Evolutionary conservation across 2,113 vertebrate species (phyloP).

Genomic region (Dendropsophus ebraccatus): DNA sequence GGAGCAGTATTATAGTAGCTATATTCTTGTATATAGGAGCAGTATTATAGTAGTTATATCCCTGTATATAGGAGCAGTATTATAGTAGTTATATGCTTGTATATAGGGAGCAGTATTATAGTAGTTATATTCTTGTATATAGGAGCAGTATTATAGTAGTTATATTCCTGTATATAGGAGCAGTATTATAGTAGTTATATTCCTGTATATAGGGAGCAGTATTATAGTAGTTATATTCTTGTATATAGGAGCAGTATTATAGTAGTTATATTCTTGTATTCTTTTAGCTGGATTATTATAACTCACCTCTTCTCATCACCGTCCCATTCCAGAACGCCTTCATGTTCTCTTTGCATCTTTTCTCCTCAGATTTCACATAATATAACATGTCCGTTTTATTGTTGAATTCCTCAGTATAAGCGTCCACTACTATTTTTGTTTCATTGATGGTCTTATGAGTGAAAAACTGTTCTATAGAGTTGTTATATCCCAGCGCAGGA

Average conservation of each 20-base stretch:
- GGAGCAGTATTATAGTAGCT: not conserved
- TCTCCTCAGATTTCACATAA: not conserved
- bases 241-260: not conserved
- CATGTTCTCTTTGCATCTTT: not conserved
- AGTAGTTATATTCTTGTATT: not conserved
- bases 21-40: not conserved
- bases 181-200: no score
- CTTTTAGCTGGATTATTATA: no score
- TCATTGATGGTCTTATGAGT: no score
- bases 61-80: not conserved
- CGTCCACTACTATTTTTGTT: no score
- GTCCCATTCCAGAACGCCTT: constrained; percentile 22
- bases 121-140: constrained; percentile 4
- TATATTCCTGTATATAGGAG: not conserved
- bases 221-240: not conserved
- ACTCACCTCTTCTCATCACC: constrained; percentile 27
- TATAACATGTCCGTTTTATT: not conserved
- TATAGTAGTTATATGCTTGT: no score
- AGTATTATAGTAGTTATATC: constrained; percentile 11
- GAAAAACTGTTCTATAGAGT: no score
- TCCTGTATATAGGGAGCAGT: no score
- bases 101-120: not conserved
- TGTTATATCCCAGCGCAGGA: no score
- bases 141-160: constrained; percentile 7
- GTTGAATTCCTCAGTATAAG: not conserved